These are phyloP conservation scores for Odontomyia ornata DNA, from an alignment of 2,888 invertebrate genomes.

Conservation along the genomic window DNA sequence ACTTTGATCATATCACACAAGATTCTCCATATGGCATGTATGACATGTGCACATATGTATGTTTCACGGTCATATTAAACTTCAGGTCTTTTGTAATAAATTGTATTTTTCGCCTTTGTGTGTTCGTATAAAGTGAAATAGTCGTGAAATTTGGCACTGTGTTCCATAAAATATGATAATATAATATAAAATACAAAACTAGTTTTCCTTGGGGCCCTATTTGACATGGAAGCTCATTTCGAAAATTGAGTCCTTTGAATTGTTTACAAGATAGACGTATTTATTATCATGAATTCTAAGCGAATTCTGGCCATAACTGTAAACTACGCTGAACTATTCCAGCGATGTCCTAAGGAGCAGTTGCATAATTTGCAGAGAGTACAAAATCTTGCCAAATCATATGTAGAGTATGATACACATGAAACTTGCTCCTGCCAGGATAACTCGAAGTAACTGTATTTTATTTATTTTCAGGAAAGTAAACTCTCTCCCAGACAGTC, in stretches of 20 bases:
- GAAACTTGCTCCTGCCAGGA: background rate
- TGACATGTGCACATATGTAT: no score
- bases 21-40: no score
- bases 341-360: slow-evolving; percentile 43
- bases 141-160: no score
- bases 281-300: slow-evolving; percentile 25
- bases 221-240: background rate
- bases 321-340: slow-evolving; percentile 43
- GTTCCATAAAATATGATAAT: no score
- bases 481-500: slow-evolving; percentile 68
- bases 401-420: slow-evolving; percentile 43
- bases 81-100: no score
- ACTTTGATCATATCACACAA: no score
- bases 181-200: no score
- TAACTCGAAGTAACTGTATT: background rate
- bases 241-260: background rate
- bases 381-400: slow-evolving; percentile 12
- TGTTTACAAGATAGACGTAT: background rate
- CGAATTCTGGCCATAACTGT: slow-evolving; percentile 4
- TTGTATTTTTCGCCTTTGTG: no score
- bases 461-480: slow-evolving; percentile 53
- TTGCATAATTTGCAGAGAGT: background rate
- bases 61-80: no score
- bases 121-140: no score
- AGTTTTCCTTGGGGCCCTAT: background rate